Evolutionary conservation across 1,140 invertebrate genomes (phyloP).

Genomic region (Formica selysi): DNA sequence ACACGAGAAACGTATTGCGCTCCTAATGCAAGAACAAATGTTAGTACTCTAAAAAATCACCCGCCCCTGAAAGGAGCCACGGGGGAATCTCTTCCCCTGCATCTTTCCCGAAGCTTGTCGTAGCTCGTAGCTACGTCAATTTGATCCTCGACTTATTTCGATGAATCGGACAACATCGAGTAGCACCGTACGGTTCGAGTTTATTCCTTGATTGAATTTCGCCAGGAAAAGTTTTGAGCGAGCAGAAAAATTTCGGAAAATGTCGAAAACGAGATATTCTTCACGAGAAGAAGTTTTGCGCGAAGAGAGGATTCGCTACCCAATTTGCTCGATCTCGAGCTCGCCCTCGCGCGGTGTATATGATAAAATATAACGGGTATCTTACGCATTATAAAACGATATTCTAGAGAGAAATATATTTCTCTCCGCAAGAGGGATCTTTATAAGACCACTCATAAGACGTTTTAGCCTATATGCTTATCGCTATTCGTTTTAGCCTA

Average conservation of each 20-base stretch:
- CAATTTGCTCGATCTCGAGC: not conserved
- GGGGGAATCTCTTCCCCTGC: slow-evolving; percentile 5
- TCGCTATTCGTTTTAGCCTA: not conserved
- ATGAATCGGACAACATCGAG: not conserved
- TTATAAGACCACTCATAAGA: not conserved
- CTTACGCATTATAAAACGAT: not conserved
- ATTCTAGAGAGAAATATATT: not conserved
- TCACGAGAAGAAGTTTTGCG: slow-evolving; percentile 8
- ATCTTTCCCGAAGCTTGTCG: not conserved
- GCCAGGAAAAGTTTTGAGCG: not conserved
- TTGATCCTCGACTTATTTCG: slow-evolving; percentile 42
- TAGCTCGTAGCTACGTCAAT: slow-evolving; percentile 30
- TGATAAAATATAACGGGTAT: not conserved
- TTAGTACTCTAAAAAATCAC: slow-evolving; percentile 39
- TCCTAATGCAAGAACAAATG: slow-evolving; percentile 30
- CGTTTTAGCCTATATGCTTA: not conserved
- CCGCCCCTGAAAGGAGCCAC: not conserved
- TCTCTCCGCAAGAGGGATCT: slow-evolving; percentile 11
- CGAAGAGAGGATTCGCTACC: not conserved
- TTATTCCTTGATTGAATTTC: slow-evolving; percentile 15
- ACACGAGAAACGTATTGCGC: slow-evolving; percentile 17
- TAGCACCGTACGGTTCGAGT: not conserved
- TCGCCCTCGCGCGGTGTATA: not conserved
- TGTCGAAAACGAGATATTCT: slow-evolving; percentile 33
- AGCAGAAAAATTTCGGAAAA: slow-evolving; percentile 10